These are phyloP conservation scores for Mesoclemmys tuberculata DNA, from an alignment of 2,113 vertebrate species.

Conservation along the genomic window DNA sequence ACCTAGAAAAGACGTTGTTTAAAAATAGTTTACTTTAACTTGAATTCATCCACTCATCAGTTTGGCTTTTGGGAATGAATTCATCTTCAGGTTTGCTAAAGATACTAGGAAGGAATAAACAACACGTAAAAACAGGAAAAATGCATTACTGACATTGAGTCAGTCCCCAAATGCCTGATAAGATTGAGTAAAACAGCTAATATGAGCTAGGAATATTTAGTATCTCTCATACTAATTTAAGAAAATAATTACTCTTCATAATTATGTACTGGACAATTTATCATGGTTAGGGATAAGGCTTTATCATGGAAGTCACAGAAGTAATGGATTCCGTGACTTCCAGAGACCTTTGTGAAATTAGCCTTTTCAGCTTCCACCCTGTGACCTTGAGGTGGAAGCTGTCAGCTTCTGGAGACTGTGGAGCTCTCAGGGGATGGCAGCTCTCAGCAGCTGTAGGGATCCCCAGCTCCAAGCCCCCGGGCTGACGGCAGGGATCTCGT, in stretches of 20 bases:
- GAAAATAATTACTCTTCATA: background rate
- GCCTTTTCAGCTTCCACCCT: too few relatives aligned
- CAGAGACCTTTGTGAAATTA: too few relatives aligned
- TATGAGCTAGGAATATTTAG: background rate
- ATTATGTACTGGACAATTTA: background rate
- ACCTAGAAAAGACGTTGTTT: background rate
- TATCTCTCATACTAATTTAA: background rate
- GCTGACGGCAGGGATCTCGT: too few relatives aligned
- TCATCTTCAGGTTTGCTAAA: background rate
- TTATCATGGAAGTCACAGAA: too few relatives aligned
- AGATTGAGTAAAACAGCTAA: background rate
- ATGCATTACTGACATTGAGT: background rate
- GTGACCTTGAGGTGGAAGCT: too few relatives aligned
- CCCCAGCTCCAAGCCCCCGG: too few relatives aligned
- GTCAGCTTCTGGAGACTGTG: too few relatives aligned
- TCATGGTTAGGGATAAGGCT: background rate
- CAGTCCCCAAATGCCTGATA: background rate
- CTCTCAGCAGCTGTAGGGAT: too few relatives aligned
- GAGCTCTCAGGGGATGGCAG: too few relatives aligned
- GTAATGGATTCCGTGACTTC: too few relatives aligned
- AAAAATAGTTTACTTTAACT: background rate
- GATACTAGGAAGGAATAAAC: background rate
- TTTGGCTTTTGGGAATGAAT: background rate
- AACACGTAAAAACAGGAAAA: background rate
- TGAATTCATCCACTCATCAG: background rate